Conservation (phyloP, 1,140 invertebrate species). For the Aphis craccivora region DNA sequence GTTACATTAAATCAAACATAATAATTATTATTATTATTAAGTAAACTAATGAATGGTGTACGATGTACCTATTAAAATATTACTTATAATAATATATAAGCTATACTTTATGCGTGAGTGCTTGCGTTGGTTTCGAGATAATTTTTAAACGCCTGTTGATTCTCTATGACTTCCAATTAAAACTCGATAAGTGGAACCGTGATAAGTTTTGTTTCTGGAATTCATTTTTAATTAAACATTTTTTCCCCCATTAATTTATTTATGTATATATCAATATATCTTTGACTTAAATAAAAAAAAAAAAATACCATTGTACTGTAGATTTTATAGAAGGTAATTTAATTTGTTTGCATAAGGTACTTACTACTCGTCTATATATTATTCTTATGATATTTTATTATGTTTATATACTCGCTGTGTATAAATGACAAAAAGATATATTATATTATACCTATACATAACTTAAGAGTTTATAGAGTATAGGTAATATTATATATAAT, state of each 20-base stretch:
- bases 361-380: not conserved
- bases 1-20: not conserved
- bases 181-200: not conserved
- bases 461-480: not conserved
- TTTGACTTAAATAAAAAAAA: not conserved
- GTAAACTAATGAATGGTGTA: not conserved
- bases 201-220: conserved; percentile 1
- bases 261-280: not conserved
- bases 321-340: not conserved
- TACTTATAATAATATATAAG: not conserved
- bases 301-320: too few relatives aligned
- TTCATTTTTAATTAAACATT: not conserved
- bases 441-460: not conserved
- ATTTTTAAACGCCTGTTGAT: not conserved
- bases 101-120: not conserved
- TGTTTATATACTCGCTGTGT: not conserved
- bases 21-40: not conserved
- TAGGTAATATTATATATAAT: not conserved
- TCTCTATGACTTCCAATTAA: not conserved
- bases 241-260: not conserved
- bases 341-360: not conserved
- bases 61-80: not conserved
- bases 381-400: not conserved
- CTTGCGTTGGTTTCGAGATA: not conserved
- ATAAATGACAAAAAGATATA: not conserved